A percentile compares a stretch with the other conserved stretches of the same genome.
Evolutionary conservation across 2,888 invertebrate genomes (phyloP).

Genomic region (Ectemnius cavifrons): DNA sequence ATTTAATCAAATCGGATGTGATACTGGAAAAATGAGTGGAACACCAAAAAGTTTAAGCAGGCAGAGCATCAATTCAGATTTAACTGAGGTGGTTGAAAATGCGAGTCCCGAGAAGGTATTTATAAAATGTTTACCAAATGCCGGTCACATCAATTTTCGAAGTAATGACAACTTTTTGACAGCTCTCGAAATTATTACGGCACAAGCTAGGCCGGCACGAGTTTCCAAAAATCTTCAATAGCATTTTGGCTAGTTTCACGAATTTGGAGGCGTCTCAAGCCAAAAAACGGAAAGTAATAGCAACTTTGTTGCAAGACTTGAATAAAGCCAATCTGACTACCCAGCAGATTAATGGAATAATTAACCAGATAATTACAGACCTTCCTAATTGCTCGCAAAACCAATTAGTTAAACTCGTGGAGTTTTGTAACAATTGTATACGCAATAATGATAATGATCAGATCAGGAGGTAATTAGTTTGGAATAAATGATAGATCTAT

Average conservation of each 20-base stretch:
- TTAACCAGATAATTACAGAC: conserved; percentile 79
- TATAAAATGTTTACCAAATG: no score
- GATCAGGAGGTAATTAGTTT: conserved; percentile 76
- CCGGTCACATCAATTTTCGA: no score
- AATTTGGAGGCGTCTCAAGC: conserved; percentile 62
- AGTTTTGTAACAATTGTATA: conserved; percentile 80
- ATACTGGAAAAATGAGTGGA: no score
- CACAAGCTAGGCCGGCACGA: conserved; percentile 27
- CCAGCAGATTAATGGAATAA: conserved; percentile 78
- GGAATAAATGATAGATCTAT: neutral
- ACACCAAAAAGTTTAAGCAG: no score
- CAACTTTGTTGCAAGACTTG: conserved; percentile 75
- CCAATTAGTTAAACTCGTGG: conserved; percentile 80
- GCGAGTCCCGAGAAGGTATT: no score
- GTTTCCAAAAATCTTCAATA: conserved; percentile 64
- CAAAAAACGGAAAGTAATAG: conserved; percentile 70
- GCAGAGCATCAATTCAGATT: no score
- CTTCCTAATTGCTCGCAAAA: conserved; percentile 79
- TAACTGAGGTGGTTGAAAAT: no score
- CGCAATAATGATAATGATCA: conserved; percentile 78
- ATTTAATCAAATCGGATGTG: no score
- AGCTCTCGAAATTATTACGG: conserved; percentile 69
- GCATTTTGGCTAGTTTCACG: conserved; percentile 68
- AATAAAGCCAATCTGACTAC: conserved; percentile 74
- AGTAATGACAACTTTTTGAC: conserved; percentile 17